These are phyloP conservation scores for Siniperca obscura DNA, from an alignment of 2,797 vertebrate genomes.

Conservation along the genomic window DNA sequence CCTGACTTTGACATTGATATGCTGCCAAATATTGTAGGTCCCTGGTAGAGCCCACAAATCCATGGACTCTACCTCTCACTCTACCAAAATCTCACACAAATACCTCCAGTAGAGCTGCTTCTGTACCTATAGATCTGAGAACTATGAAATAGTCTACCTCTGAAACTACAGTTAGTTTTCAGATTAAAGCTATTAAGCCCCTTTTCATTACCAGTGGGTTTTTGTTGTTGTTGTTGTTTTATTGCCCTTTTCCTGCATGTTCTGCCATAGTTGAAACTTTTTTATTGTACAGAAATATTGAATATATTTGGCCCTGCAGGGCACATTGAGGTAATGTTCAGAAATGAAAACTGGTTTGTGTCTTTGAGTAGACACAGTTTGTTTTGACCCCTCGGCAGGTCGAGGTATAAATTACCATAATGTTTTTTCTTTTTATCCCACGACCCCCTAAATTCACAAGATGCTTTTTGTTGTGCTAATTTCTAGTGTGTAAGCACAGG, in stretches of 20 bases:
- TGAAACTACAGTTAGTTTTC: slow-evolving; percentile 2
- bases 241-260: neutral
- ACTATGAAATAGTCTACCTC: neutral
- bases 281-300: too few species aligned
- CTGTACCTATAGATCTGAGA: neutral
- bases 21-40: neutral
- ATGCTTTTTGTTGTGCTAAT: too few species aligned
- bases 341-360: neutral
- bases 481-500: neutral
- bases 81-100: neutral
- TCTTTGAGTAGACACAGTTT: too few species aligned
- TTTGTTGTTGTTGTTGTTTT: too few species aligned
- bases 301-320: neutral
- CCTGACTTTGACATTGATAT: neutral
- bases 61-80: neutral
- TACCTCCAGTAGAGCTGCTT: neutral
- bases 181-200: slow-evolving; percentile 6
- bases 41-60: neutral
- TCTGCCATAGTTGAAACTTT: neutral
- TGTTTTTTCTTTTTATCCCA: too few species aligned
- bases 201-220: neutral
- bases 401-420: too few species aligned
- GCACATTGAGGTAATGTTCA: neutral
- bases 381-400: too few species aligned
- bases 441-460: too few species aligned